phyloP scores from a whole-genome alignment of 2,888 invertebrate genomes.

The Drosophila falleni region DNA sequence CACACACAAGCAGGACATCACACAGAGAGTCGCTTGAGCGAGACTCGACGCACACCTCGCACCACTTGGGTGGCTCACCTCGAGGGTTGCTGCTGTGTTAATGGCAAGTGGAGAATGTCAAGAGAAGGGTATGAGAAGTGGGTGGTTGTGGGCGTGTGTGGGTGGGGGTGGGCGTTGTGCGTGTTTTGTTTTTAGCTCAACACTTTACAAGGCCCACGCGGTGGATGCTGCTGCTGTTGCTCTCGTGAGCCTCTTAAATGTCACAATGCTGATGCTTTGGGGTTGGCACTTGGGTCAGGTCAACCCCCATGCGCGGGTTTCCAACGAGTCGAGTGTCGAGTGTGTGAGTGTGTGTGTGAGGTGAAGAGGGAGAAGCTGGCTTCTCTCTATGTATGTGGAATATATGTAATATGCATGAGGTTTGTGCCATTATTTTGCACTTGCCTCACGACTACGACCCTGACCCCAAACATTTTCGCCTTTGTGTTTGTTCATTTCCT shows the following conservation, averaged over 20 bases:
- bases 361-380: neutral
- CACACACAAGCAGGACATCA: slow-evolving; percentile 34
- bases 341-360: too few species aligned
- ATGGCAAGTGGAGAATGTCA: slow-evolving; percentile 45
- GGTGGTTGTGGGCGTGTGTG: slow-evolving; percentile 2
- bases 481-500: slow-evolving; percentile 50
- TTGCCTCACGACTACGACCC: slow-evolving; percentile 66
- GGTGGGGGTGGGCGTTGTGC: slow-evolving; percentile 22
- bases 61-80: slow-evolving; percentile 47
- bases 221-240: slow-evolving; percentile 37
- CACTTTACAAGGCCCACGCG: slow-evolving; percentile 44
- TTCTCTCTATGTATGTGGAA: slow-evolving; percentile 13
- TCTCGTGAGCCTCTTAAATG: slow-evolving; percentile 76
- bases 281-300: slow-evolving; percentile 68
- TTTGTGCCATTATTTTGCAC: slow-evolving; percentile 70
- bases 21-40: slow-evolving; percentile 53
- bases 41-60: slow-evolving; percentile 55
- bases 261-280: slow-evolving; percentile 67
- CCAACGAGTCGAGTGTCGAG: slow-evolving; percentile 17
- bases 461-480: slow-evolving; percentile 66
- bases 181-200: slow-evolving; percentile 79
- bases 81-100: slow-evolving; percentile 62
- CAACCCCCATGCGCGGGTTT: slow-evolving; percentile 50
- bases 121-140: neutral
- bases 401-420: slow-evolving; percentile 69